Conservation (phyloP, 2,113 vertebrate genomes). For the Barbus barbus region DNA sequence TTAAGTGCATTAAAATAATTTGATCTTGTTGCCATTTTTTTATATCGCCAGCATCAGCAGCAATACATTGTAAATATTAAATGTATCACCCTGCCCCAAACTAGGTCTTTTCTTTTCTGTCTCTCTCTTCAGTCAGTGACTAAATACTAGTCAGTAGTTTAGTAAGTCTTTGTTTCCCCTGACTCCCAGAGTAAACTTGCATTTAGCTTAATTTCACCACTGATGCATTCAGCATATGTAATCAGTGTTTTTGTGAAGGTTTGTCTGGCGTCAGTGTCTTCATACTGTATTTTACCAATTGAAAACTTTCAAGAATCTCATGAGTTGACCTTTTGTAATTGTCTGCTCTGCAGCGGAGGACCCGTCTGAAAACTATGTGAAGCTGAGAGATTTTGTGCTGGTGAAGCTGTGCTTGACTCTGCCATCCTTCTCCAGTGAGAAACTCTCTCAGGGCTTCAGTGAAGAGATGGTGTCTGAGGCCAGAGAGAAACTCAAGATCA, state of each 20-base stretch:
- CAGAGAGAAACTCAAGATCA: slow-evolving; percentile 93
- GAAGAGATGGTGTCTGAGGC: slow-evolving; percentile 90
- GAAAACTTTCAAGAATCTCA: neutral
- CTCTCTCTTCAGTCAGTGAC: neutral
- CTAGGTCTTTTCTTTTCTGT: neutral
- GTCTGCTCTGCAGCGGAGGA: slow-evolving; percentile 82
- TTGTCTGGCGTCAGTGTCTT: neutral
- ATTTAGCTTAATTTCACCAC: neutral
- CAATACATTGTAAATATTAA: too few species aligned
- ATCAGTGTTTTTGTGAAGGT: neutral
- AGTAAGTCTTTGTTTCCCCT: neutral
- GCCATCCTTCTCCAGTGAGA: slow-evolving; percentile 85
- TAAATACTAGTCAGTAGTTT: too few species aligned
- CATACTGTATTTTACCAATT: neutral
- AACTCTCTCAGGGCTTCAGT: slow-evolving; percentile 88
- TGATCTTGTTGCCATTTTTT: too few species aligned
- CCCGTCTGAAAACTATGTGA: slow-evolving; percentile 94
- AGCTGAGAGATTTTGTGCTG: slow-evolving; percentile 94
- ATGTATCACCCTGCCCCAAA: too few species aligned
- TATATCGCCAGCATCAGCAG: too few species aligned
- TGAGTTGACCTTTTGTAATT: neutral
- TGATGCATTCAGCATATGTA: neutral
- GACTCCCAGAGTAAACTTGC: neutral
- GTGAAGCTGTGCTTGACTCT: slow-evolving; percentile 91
- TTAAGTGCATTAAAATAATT: too few species aligned